These are phyloP conservation scores for Athene noctua DNA, from an alignment of 2,113 vertebrate species.

Conservation along the genomic window DNA sequence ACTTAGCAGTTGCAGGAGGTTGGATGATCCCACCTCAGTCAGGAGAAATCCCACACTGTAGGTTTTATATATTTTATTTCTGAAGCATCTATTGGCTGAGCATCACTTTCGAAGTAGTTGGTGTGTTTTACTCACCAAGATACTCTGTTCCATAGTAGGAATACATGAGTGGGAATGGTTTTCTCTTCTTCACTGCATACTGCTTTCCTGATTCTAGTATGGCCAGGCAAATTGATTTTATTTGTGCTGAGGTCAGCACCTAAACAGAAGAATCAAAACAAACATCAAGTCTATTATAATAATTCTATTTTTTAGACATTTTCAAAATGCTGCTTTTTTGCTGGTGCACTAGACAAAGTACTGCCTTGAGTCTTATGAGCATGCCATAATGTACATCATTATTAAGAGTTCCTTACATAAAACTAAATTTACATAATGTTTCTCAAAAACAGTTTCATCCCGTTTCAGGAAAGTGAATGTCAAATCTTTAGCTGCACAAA, in stretches of 20 bases:
- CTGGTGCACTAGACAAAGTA: neutral
- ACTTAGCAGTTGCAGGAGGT: neutral
- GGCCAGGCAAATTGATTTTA: conserved; percentile 86
- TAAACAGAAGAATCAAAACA: conserved; percentile 65
- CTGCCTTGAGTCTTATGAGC: neutral
- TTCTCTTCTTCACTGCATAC: conserved; percentile 84
- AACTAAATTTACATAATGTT: neutral
- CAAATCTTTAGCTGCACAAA: neutral
- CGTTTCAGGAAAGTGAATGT: neutral
- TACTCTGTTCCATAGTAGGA: conserved; percentile 90
- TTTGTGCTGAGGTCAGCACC: conserved; percentile 86
- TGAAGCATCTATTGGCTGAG: neutral
- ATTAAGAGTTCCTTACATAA: neutral
- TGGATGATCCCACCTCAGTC: neutral
- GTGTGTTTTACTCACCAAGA: conserved; percentile 78
- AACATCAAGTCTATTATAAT: neutral
- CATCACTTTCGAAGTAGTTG: neutral
- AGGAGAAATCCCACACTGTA: neutral
- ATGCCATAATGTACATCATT: neutral
- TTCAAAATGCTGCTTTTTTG: neutral
- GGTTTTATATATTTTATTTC: neutral
- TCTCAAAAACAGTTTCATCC: neutral
- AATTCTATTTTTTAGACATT: neutral
- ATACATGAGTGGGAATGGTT: conserved; percentile 88
- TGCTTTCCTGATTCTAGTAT: conserved; percentile 90